Evolutionary conservation across 2,113 vertebrate species (phyloP), one percentile per base, ranked within the genome.

Genomic region (Rhabdomys dilectus): DNA sequence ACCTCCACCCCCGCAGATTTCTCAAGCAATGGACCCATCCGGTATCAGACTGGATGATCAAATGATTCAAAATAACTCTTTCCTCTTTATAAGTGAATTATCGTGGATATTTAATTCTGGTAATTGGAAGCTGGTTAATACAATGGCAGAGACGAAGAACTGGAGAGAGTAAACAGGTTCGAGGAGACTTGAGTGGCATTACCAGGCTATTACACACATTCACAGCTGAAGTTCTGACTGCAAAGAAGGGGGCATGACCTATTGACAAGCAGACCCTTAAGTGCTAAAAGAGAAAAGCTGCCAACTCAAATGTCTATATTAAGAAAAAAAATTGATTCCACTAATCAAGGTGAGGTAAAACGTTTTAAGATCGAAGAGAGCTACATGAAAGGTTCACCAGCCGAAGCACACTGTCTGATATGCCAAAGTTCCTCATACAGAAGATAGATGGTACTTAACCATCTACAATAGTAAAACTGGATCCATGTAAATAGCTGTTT

Each of bases 251-350:
- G 42, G 58, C 24, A 77, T 73, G 42, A 62, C 66, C 66, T 70
- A 42, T 8, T 75, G 10, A 88, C 15, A 22, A 66, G 17, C 19
- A 56, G 7, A 88, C 9, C 34, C 42, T 80, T 36, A 86, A 68
- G 56, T 62, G 42, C 31, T 39, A 17, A 68, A 73, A 81, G 64
- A 80, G 64, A 19, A 78, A 62, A 77, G 1, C 10, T 91, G 36
- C 72, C 62, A 88, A 85, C 39, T 89, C 48, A 51, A 72, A 89
- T 53, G 75, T 86, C 64, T 81, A 17, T 68, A 62, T 64, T 58
- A 60, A 31, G 24, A 75, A 94, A 92, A 89, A 68, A 24, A 53
- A n/a, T n/a, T 34, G n/a, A 39, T 77, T 73, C 84, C 87, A 91
- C 8, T 93, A 87, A 91, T 81, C 36, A 81, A 62, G 29, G 4